Conservation (phyloP, 2,113 vertebrate genomes). For the Piprites chloris region DNA sequence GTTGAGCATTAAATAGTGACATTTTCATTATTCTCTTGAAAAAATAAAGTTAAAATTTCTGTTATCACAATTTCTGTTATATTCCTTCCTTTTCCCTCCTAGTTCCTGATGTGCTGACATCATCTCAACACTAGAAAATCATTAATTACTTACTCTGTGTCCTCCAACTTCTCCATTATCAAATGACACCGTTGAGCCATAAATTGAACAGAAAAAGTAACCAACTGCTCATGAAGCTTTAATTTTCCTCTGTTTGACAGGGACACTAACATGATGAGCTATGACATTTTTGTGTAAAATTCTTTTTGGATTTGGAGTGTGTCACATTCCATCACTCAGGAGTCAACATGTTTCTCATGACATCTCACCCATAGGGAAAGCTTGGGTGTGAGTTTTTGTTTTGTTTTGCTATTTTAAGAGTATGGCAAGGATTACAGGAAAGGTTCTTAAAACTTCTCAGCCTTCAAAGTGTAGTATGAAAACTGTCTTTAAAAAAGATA, state of each 20-base stretch:
- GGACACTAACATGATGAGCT: not conserved
- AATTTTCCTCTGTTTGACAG: not conserved
- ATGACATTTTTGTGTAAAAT: not conserved
- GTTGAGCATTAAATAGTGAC: not conserved
- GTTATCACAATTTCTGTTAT: not conserved
- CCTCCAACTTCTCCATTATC: not conserved
- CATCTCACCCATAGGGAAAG: slow-evolving; percentile 11
- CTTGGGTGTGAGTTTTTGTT: not conserved
- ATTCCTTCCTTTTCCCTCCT: not conserved
- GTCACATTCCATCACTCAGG: slow-evolving; percentile 21
- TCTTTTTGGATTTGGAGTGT: not conserved
- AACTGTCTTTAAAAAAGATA: not conserved
- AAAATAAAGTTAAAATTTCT: not conserved
- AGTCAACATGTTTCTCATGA: slow-evolving; percentile 12
- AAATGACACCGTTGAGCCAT: not conserved
- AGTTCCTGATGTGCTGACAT: not conserved
- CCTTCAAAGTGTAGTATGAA: not conserved
- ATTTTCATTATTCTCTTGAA: not conserved
- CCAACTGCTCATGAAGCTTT: not conserved
- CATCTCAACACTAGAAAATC: not conserved
- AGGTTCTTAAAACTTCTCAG: not conserved
- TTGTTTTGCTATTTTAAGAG: not conserved
- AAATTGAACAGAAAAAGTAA: not conserved
- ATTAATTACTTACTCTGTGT: not conserved
- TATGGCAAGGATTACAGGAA: not conserved